These are phyloP conservation scores for Neomicropteryx cornuta DNA, from an alignment of 1,140 invertebrate species.

Conservation along the genomic window DNA sequence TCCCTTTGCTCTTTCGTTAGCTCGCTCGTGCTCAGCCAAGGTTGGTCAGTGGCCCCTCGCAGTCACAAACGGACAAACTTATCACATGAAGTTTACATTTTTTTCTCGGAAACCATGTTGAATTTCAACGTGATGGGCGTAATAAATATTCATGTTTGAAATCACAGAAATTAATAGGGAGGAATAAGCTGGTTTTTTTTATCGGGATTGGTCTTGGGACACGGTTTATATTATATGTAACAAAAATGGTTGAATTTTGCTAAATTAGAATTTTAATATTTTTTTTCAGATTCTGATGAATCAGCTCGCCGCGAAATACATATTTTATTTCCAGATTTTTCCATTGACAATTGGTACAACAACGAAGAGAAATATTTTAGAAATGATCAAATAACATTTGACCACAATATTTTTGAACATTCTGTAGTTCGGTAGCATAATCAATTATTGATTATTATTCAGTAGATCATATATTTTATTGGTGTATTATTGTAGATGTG, in stretches of 20 bases:
- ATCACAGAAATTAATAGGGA: neutral
- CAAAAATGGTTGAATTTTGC: slow-evolving; percentile 7
- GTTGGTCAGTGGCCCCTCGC: too few species aligned
- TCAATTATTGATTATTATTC: too few species aligned
- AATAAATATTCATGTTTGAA: slow-evolving; percentile 7
- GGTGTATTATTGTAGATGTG: too few species aligned
- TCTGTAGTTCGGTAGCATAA: too few species aligned
- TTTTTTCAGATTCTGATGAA: slow-evolving; percentile 59
- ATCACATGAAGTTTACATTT: too few species aligned
- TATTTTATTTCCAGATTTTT: slow-evolving; percentile 77
- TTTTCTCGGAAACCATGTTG: too few species aligned
- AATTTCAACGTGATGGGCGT: slow-evolving; percentile 2
- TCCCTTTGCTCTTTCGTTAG: too few species aligned
- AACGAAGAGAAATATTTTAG: slow-evolving; percentile 23
- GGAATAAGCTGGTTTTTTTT: neutral
- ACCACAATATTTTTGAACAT: slow-evolving; percentile 28
- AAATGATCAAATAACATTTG: slow-evolving; percentile 31
- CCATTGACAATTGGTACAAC: slow-evolving; percentile 30
- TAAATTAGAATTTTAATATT: slow-evolving; percentile 10
- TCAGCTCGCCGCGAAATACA: slow-evolving; percentile 66
- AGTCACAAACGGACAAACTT: too few species aligned
- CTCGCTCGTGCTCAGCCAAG: too few species aligned
- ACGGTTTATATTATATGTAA: too few species aligned
- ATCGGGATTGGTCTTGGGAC: too few species aligned
- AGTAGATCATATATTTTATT: too few species aligned